A percentile compares a stretch with the other conserved stretches of the same genome.
These are phyloP conservation scores for Lasioglossum malachurum DNA, from an alignment of 2,888 invertebrate genomes.

Conservation along the genomic window DNA sequence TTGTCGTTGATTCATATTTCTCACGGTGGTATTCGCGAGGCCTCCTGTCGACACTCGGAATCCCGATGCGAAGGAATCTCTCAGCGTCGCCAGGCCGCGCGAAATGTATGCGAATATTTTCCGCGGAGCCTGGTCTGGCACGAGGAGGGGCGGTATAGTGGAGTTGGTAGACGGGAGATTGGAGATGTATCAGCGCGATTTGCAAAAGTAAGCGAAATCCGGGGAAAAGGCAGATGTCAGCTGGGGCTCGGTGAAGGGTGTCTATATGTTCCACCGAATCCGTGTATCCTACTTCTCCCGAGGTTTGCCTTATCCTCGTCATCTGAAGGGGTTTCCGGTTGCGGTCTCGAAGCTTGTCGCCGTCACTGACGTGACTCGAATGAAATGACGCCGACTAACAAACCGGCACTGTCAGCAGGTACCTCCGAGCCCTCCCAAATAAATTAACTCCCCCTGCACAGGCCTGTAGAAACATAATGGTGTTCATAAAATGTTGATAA, in stretches of 20 bases:
- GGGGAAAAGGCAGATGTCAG: conserved; percentile 74
- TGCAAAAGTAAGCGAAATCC: conserved; percentile 72
- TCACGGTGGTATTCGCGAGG: neutral
- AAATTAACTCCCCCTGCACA: neutral
- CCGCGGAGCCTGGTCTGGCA: conserved; percentile 22
- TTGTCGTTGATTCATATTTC: conserved; percentile 18
- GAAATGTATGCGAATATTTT: conserved; percentile 78
- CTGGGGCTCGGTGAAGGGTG: conserved; percentile 61
- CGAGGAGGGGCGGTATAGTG: neutral
- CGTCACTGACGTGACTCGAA: neutral
- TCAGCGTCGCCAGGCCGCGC: neutral
- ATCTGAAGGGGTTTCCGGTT: conserved; percentile 31
- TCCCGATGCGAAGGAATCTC: conserved; percentile 22
- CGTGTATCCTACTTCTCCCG: conserved; percentile 46
- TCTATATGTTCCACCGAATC: conserved; percentile 48
- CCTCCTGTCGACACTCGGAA: neutral
- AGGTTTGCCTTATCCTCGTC: conserved; percentile 49
- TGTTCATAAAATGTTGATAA: neutral
- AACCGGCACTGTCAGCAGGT: neutral
- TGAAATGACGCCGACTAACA: neutral
- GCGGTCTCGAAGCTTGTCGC: conserved; percentile 9
- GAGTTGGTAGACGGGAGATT: conserved; percentile 32
- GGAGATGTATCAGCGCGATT: conserved; percentile 74
- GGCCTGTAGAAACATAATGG: neutral
- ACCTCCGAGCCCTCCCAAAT: neutral